Conservation (phyloP, 1,140 invertebrate species). For the Euwallacea fornicatus region DNA sequence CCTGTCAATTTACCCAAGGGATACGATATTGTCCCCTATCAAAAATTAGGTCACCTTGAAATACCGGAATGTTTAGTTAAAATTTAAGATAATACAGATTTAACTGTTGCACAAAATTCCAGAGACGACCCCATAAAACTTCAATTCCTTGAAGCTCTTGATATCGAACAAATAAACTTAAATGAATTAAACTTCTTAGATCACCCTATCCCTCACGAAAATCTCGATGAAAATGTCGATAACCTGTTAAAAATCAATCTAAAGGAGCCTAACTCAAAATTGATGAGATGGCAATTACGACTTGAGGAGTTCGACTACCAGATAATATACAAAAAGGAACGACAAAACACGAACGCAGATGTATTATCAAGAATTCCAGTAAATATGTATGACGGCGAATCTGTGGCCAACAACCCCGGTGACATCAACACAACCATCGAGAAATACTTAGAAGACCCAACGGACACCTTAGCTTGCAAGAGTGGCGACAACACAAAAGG, state of each 20-base stretch:
- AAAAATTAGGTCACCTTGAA: constrained; percentile 27
- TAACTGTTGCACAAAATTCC: constrained; percentile 23
- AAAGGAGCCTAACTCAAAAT: constrained; percentile 51
- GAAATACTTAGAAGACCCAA: background rate
- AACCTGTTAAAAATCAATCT: constrained; percentile 35
- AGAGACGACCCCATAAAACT: constrained; percentile 31
- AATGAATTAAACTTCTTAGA: constrained; percentile 29
- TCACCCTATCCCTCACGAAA: constrained; percentile 9
- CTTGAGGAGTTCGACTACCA: constrained; percentile 54
- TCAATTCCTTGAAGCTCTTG: constrained; percentile 18
- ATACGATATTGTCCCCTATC: constrained; percentile 17
- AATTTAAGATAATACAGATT: constrained; percentile 20
- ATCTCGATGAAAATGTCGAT: constrained; percentile 1
- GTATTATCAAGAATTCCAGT: constrained; percentile 18
- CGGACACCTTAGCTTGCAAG: background rate
- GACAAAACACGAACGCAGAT: constrained; percentile 43
- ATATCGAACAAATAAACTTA: constrained; percentile 23
- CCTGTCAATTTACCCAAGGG: constrained; percentile 16
- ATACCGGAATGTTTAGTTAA: constrained; percentile 34
- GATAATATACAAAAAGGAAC: constrained; percentile 53
- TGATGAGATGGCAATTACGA: constrained; percentile 54
- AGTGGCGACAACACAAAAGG: background rate
- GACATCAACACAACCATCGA: background rate
- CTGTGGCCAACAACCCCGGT: background rate
- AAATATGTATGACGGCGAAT: constrained; percentile 4